Base-by-base conservation (phyloP, 2,888 invertebrate species). In the Leptinotarsa peninsularis region DNA sequence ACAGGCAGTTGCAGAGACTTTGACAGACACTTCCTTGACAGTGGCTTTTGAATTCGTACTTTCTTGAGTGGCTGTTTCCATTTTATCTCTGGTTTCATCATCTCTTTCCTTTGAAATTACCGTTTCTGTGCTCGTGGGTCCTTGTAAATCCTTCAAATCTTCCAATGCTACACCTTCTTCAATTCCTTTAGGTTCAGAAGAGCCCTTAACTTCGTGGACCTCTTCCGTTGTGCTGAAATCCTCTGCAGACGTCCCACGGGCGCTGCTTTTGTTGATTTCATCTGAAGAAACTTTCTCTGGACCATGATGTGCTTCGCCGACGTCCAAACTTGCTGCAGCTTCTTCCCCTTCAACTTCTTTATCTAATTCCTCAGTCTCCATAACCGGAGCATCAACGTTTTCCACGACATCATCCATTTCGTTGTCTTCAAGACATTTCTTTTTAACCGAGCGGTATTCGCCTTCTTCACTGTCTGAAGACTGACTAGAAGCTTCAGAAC, bases 401-500 rank as follows among this genome's bases (percentile, higher is more conserved):
- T 33, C 2, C 4, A 21, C 49, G 18, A 18, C 18, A n/a, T 49
- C 67, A 67, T 21, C 49, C n/a, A 49, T 15, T 14, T 27, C n/a
- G 4, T 15, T 43, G 18, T 66, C 33, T 49, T 66, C 33, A 13
- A 66, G 18, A n/a, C 33, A 66, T 27, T 66, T 54, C 54, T 52
- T 50, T 33, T 52, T 17, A n/a, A 23, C 54, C 14, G 43, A 43
- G 43, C 0, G 43, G 43, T 10, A 43, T 13, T 18, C 50, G 5
- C 10, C 50, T 10, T 23, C 27, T 21, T 68, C 68, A 56, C 14
- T 33, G n/a, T 49, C 63, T 21, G 71, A 49, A 21, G 27, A 71
- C 21, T 60, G 18, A 63, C 60, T 21, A 14, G 15, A 27, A 15
- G 60, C 17, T 60, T 17, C 49, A 10, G 60, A 60, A 33, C 23